These are phyloP conservation scores for Gasteruption jaculator DNA, from an alignment of 2,888 invertebrate species.

Conservation along the genomic window DNA sequence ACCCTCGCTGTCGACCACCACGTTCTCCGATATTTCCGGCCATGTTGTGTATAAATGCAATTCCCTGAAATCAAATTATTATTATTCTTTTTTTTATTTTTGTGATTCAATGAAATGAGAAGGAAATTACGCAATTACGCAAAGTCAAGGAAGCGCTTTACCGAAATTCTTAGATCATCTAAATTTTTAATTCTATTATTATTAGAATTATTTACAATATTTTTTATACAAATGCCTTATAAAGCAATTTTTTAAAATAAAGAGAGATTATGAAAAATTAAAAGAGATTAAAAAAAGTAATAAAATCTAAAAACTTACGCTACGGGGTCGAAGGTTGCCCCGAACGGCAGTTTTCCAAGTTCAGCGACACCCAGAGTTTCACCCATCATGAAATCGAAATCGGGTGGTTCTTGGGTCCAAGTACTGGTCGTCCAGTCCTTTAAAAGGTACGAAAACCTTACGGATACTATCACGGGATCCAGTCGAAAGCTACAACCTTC, in stretches of 20 bases:
- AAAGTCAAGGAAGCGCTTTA: no score
- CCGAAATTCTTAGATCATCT: no score
- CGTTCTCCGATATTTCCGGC: conserved; percentile 80
- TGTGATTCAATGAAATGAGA: no score
- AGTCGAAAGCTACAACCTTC: conserved; percentile 47
- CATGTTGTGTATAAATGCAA: conserved; percentile 78
- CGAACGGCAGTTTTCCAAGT: conserved; percentile 72
- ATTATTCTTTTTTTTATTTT: not conserved
- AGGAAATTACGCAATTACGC: no score
- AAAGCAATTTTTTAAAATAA: not conserved
- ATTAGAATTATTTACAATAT: no score
- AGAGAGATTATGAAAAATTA: not conserved
- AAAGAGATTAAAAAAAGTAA: conserved; percentile 1
- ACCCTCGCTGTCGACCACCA: conserved; percentile 81
- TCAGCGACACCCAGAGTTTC: conserved; percentile 55
- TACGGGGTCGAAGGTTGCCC: conserved; percentile 77
- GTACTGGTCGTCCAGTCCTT: conserved; percentile 60
- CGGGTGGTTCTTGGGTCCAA: conserved; percentile 62
- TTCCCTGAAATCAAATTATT: conserved; percentile 53
- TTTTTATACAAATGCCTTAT: no score
- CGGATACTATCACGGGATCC: conserved; percentile 67
- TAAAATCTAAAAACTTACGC: conserved; percentile 42
- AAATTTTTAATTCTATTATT: not conserved
- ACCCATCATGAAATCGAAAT: conserved; percentile 56
- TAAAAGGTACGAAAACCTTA: conserved; percentile 70